Evolutionary conservation across 2,888 invertebrate genomes (phyloP), one percentile per base, ranked within the genome.

Genomic region (Drosophila ezoana): DNA sequence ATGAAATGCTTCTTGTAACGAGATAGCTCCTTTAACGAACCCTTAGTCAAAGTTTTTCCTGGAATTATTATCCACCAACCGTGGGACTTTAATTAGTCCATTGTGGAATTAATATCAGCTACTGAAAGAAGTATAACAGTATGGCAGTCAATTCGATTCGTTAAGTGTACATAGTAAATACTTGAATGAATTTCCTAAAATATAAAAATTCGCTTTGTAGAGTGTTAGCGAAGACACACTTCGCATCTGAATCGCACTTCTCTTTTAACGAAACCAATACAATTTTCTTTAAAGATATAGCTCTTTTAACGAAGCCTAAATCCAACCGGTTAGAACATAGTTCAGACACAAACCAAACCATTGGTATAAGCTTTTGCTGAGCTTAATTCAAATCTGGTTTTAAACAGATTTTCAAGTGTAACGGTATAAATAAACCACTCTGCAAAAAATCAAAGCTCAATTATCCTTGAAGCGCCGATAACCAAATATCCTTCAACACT

Each of bases 261-360:
- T n/a, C 43, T 53, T 10, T 18, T 18, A n/a, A 43, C 16, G 18
- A 43, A 13, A 35, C 35, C 35, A 28, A 28, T 28, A 28, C 8
- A 1, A 8, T 35, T 35, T 13, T 13, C 35, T 0, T 8, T 8
- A 28, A 28, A 8, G 0, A 28, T 0, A 8, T 23, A 23, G 23
- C 28, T 18, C 38, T 61, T 61, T 60, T 33, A 13, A 60, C 61
- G 61, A 38, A 61, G n/a, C 37, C 4, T 2, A 5, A 3, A 16
- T 13, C 40, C 38, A 61, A 38, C 61, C 38, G 61, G 60, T 33
- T 60, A 23, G 38, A 40, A 47, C 33, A 38, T 61, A 61, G 60
- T 9, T 10, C 2, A 2, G 61, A 33, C 61, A 61, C 61, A 23
- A 60, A 60, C 61, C 61, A 33, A 9, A 2, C 4, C 18, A 2